Evolutionary conservation across 2,113 vertebrate genomes (phyloP), one percentile per base, ranked within the genome.

Genomic region (Pomatostomus ruficeps): DNA sequence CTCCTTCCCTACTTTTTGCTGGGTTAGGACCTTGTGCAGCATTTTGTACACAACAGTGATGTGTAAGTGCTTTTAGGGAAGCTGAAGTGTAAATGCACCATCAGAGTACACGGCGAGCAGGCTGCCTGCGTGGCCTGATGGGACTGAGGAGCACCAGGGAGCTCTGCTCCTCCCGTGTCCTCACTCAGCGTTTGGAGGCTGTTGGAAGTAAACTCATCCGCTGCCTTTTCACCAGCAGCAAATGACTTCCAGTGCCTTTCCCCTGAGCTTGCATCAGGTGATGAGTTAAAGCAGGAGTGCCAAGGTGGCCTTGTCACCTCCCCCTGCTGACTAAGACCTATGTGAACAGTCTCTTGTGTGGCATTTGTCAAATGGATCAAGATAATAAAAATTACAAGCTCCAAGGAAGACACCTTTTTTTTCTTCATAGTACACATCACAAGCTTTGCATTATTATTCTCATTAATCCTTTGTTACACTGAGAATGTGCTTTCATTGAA

Each of bases 271-370:
- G 23, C 19, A 49, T 72, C 48, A 45, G n/a, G 16, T n/a, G 55
- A 76, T 33, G 38, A 43, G 38, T 49, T 11, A 73, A 73, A 88
- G 59, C 36, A 52, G n/a, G 68, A 78, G 40, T 72, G 65, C 72
- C 70, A 68, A 57, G 57, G 58, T 76, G 54, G 40, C 58, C n/a
- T 65, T 75, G 84, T 62, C 73, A 31, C 61, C 58, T 75, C 79
- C 92, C 48, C 36, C 21, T 92, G 77, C 77, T 95, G 92, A 78
- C 59, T 81, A 72, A 91, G 38, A 36, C 58, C 54, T 68, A 1
- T 45, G 35, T 57, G 62, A 84, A 42, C 57, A 76, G 12, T 36
- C 8, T 40, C 28, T 61, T 87, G 21, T n/a, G n/a, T 26, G 45
- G 67, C 65, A 65, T 68, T 85, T 85, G 54, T 51, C 81, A 77